These are phyloP conservation scores for Potamarius usumacintae DNA, from an alignment of 2,113 vertebrate species.

Conservation along the genomic window DNA sequence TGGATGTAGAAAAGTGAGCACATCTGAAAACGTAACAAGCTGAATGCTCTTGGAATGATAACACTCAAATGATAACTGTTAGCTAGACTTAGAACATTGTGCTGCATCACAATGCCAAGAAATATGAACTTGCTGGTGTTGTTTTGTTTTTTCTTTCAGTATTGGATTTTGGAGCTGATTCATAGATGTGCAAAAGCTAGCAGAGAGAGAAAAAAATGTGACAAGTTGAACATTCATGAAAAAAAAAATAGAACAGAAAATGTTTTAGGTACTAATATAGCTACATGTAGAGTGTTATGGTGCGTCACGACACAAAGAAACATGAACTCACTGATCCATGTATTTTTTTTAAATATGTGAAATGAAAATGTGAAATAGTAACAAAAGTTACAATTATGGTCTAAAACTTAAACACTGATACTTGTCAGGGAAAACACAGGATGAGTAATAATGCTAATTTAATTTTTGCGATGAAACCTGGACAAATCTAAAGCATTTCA, in stretches of 20 bases:
- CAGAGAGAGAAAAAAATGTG: too few species aligned
- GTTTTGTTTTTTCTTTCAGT: not conserved
- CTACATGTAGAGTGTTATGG: not conserved
- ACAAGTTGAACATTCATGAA: not conserved
- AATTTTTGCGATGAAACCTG: not conserved
- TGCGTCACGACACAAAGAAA: not conserved
- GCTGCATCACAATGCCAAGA: not conserved
- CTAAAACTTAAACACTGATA: not conserved
- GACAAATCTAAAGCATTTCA: not conserved
- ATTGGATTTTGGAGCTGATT: not conserved
- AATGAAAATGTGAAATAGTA: not conserved
- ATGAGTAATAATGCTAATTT: not conserved
- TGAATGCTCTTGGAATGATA: not conserved
- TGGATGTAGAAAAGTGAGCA: too few species aligned
- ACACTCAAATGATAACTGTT: not conserved
- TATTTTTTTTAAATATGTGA: not conserved
- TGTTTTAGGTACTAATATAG: too few species aligned
- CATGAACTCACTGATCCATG: not conserved
- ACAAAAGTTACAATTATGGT: not conserved
- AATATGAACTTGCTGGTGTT: not conserved
- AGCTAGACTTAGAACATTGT: not conserved
- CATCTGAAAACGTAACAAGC: not conserved
- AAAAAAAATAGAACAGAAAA: too few species aligned
- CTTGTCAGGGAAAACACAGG: not conserved
- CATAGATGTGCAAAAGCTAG: not conserved